phyloP scores from a whole-genome alignment of 2,797 vertebrate species.

The Fringilla coelebs region DNA sequence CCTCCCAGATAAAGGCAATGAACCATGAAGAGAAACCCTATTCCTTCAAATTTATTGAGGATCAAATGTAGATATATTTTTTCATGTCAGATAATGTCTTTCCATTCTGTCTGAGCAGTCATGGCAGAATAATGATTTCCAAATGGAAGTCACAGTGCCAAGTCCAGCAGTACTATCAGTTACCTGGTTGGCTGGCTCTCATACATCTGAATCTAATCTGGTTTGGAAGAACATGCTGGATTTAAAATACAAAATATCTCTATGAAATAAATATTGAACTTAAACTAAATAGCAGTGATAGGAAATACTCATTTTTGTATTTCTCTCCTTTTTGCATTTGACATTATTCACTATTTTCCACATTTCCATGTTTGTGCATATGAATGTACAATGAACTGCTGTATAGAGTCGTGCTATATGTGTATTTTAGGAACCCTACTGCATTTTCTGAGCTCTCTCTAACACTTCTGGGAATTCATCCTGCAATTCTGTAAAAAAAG shows the following conservation, averaged over 20 bases:
- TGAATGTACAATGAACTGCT: background rate
- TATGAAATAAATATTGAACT: background rate
- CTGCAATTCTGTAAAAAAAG: conserved; percentile 35
- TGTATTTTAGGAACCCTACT: background rate
- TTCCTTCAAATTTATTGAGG: conserved; percentile 37
- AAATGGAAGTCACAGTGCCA: background rate
- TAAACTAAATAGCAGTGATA: background rate
- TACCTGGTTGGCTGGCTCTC: background rate
- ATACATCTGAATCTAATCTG: background rate
- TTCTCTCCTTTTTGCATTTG: background rate
- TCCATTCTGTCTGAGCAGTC: background rate
- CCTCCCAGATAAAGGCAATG: background rate
- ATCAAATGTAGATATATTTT: conserved; percentile 34
- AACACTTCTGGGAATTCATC: conserved; percentile 38
- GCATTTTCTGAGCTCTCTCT: conserved; percentile 1
- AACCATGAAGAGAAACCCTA: conserved; percentile 16
- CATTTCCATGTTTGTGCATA: background rate
- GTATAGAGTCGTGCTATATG: background rate
- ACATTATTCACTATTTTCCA: background rate
- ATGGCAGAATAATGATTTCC: background rate
- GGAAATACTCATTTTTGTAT: background rate
- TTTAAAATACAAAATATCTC: background rate
- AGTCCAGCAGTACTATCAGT: background rate
- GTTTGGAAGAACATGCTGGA: background rate
- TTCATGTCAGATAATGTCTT: conserved; percentile 13